phyloP scores from a whole-genome alignment of 2,113 vertebrate species.

The Thinocorus orbignyianus region DNA sequence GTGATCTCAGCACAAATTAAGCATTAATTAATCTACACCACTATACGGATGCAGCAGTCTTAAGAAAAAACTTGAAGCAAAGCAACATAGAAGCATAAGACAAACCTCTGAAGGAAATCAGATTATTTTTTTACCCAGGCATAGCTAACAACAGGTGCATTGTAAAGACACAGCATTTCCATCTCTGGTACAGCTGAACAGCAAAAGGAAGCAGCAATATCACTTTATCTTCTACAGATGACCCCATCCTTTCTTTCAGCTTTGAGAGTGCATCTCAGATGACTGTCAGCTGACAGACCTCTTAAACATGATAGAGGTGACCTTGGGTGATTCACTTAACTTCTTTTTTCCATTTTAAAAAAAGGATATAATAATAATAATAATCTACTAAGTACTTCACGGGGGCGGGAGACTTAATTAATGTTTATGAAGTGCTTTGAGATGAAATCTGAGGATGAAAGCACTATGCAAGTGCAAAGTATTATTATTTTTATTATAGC shows the following conservation, averaged over 20 bases:
- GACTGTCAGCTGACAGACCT: not conserved
- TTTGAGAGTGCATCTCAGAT: not conserved
- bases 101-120: not conserved
- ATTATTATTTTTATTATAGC: conserved; percentile 49
- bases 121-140: not conserved
- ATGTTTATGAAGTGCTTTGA: not conserved
- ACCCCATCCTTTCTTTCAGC: not conserved
- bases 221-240: not conserved
- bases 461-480: not conserved
- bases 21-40: not conserved
- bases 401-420: not conserved
- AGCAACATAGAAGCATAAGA: not conserved
- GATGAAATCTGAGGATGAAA: conserved; percentile 17
- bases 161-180: not conserved
- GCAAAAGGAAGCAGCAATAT: not conserved
- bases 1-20: not conserved
- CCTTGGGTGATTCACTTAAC: not conserved
- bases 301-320: not conserved
- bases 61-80: not conserved
- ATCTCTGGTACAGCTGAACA: not conserved
- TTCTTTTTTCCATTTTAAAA: not conserved
- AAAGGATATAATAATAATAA: not conserved
- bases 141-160: not conserved
- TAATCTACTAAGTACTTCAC: not conserved
- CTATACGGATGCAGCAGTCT: rapidly evolving